phyloP scores from a whole-genome alignment of 2,797 vertebrate genomes.

The Melanotaenia nigrans region DNA sequence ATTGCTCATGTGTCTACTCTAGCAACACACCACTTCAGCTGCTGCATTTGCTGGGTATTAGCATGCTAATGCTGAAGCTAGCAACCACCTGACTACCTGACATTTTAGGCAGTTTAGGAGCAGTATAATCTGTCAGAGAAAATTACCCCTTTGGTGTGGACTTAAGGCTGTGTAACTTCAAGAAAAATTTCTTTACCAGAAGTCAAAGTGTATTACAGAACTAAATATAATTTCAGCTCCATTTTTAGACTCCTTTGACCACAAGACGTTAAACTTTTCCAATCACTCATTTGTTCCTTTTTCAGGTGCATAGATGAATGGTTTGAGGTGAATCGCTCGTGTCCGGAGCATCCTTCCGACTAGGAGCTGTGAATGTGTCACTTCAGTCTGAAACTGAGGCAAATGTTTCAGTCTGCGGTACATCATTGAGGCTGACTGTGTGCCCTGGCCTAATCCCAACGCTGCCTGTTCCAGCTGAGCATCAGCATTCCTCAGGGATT shows the following conservation, averaged over 20 bases:
- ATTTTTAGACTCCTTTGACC: background rate
- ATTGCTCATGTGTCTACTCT: background rate
- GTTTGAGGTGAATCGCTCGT: slow-evolving; percentile 98
- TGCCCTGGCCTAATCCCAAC: slow-evolving; percentile 59
- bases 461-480: slow-evolving; percentile 54
- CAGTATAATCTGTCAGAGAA: background rate
- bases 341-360: slow-evolving; percentile 95
- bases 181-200: background rate
- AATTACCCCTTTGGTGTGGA: background rate
- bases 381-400: background rate
- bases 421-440: slow-evolving; percentile 30
- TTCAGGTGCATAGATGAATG: slow-evolving; percentile 97
- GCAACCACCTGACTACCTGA: background rate
- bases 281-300: background rate
- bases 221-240: background rate
- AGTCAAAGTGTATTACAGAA: background rate
- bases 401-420: slow-evolving; percentile 18
- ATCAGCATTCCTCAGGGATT: slow-evolving; percentile 72
- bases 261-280: background rate
- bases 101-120: background rate
- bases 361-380: slow-evolving; percentile 72
- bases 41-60: background rate
- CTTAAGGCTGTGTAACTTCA: background rate
- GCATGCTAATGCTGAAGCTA: background rate
- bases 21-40: background rate